These are phyloP conservation scores for Hystrix cristata DNA, from an alignment of 2,113 vertebrate species.

Conservation along the genomic window DNA sequence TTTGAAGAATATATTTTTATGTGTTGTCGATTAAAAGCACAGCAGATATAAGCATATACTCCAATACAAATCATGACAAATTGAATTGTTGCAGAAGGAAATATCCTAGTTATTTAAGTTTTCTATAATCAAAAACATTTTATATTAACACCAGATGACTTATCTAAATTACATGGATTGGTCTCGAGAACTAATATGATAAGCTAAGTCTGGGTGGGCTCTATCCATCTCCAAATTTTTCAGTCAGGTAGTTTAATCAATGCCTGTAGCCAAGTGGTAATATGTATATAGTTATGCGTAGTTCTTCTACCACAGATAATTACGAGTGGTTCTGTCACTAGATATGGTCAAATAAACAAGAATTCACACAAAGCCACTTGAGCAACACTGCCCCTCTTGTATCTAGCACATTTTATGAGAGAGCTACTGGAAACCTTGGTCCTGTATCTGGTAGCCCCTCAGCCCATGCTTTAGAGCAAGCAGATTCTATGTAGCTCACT, in stretches of 20 bases:
- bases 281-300: background rate
- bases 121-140: background rate
- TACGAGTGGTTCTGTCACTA: background rate
- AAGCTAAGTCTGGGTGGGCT: constrained; percentile 25
- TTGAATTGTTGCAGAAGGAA: background rate
- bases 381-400: background rate
- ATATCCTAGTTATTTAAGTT: constrained; percentile 9
- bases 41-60: background rate
- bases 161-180: constrained; percentile 7
- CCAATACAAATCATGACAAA: background rate
- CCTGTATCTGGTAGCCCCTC: background rate
- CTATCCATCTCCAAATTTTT: background rate
- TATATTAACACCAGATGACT: background rate
- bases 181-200: background rate
- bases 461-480: background rate
- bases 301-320: background rate
- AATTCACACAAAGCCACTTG: background rate
- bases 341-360: background rate
- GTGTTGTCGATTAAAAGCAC: background rate
- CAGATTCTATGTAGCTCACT: background rate
- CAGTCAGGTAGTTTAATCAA: background rate
- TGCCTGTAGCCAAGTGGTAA: background rate
- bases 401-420: background rate
- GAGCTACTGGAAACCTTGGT: background rate
- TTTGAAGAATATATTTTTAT: constrained; percentile 10